Conservation (phyloP, 1,140 invertebrate species). For the Drosophila oshimai region DNA sequence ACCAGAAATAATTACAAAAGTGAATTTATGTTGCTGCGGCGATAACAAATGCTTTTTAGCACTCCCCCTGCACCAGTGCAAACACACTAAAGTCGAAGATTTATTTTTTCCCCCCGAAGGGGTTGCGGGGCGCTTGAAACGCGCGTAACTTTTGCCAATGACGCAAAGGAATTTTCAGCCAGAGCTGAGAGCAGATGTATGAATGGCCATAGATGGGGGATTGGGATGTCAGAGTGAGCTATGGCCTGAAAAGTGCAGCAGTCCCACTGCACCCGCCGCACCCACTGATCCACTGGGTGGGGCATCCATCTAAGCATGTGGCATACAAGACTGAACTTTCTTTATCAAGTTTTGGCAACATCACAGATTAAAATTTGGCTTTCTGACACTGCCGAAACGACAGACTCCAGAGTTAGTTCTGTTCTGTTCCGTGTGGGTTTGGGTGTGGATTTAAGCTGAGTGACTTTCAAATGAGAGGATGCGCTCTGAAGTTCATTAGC, state of each 20-base stretch:
- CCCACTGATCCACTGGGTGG: slow-evolving; percentile 8
- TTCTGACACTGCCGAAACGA: slow-evolving; percentile 66
- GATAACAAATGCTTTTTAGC: slow-evolving; percentile 79
- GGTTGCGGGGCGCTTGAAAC: slow-evolving; percentile 22
- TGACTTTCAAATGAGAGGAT: slow-evolving; percentile 77
- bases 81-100: slow-evolving; percentile 55
- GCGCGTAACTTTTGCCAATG: slow-evolving; percentile 73
- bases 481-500: slow-evolving; percentile 70
- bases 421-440: slow-evolving; percentile 22
- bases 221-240: slow-evolving; percentile 49
- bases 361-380: slow-evolving; percentile 79
- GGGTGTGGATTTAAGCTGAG: slow-evolving; percentile 69
- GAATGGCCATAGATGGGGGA: slow-evolving; percentile 19
- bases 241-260: slow-evolving; percentile 60
- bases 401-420: slow-evolving; percentile 36
- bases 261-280: not conserved
- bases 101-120: slow-evolving; percentile 49
- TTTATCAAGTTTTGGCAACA: slow-evolving; percentile 77
- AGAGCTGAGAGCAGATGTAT: slow-evolving; percentile 17
- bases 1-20: slow-evolving; percentile 80
- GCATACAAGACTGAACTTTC: slow-evolving; percentile 62
- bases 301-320: slow-evolving; percentile 63
- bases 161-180: slow-evolving; percentile 58
- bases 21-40: slow-evolving; percentile 75
- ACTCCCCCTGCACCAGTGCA: slow-evolving; percentile 14